Evolutionary conservation across 2,113 vertebrate species (phyloP), one percentile per base, ranked within the genome.

Genomic region (Hippocampus zosterae): DNA sequence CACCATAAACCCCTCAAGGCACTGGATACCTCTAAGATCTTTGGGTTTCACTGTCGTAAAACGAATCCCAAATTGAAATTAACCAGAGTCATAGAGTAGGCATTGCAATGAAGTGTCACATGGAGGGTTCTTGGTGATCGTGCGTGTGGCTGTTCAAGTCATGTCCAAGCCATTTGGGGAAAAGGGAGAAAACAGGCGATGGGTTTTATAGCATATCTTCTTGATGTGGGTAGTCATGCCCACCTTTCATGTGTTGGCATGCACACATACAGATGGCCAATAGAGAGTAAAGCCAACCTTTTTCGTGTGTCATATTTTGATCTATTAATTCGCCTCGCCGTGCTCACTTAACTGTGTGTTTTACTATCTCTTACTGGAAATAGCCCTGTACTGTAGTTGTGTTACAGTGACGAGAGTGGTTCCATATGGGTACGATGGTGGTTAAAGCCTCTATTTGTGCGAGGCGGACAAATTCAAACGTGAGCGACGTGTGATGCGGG

Each of bases 31-130:
- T 68, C 78, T 46, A 53, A 74, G 72, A 76, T 84, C 82, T 88
- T 85, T n/a, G 70, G 74, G 74, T 83, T 86, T 81, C 78, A 72
- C 71, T 64, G 77, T 83, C 80, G 75, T 80, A 77, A 84, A 73
- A 74, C 63, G 79, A 85, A 76, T 80, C 72, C 69, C 73, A 74
- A 67, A 74, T 23, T 76, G 85, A 89, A 81, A 86, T 77, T 76
- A 86, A 78, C 73, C 84, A 84, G 78, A 86, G 65, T 71, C 40
- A 15, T 61, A 71, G 82, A 62, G 60, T 77, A 84, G 84, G 79
- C 68, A 57, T n/a, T 57, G 72, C 69, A 70, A 67, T 73, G 62
- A 80, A 70, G 80, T 81, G 82, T 82, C 82, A 79, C 65, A 77
- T 6, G 57, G 71, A 80, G 57, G 70, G 74, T 69, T 72, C 71